Base-by-base conservation (phyloP, 1,140 invertebrate genomes). In the Catajapyx aquilonaris region DNA sequence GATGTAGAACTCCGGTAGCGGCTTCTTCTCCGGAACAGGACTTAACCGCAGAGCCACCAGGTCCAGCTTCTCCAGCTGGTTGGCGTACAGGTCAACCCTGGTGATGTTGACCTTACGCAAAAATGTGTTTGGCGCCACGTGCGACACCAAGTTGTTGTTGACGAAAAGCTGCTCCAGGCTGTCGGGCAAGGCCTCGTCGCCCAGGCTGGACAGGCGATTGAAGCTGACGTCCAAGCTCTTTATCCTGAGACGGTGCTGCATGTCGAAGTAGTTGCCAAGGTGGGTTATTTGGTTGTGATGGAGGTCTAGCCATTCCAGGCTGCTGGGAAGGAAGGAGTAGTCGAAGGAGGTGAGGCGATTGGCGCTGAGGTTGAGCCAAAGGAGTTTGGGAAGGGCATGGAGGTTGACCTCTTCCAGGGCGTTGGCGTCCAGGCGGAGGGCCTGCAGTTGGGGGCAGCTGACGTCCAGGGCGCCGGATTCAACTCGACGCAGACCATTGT, bases 321-420 rank as follows among this genome's bases (percentile, higher is more conserved):
- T 83, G 31, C 67, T 71, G 7, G 83, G 83, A 41, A 88, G 73
- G 53, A 84, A 81, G 11, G 80, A 80, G 52, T 84, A 87, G 53
- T 88, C 83, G 52, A 87, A 87, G 78, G 80, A 83, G 31, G 81
- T 72, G 49, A 90, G 60, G 49, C 64, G 64, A 63, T 90, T 88
- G 57, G 84, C 77, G 1, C 81, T 85, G n/a, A 87, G 62, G 55
- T 90, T 88, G 23, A 90, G 58, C 72, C 84, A 77, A 45, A 86
- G 55, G 20, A 90, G 61, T 41, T 73, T 79, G 0, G 76, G 66
- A 5, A 88, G 57, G 10, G 76, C 76, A 18, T 76, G 70, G 51
- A 88, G 85, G n/a, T n/a, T n/a, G 25, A 90, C 78, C 46, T 86
- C 79, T 5, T 76, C 73, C 17, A 90, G 61, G 47, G 76, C 80